Conservation (phyloP, 2,797 vertebrate genomes). For the Pangasius macronema region DNA sequence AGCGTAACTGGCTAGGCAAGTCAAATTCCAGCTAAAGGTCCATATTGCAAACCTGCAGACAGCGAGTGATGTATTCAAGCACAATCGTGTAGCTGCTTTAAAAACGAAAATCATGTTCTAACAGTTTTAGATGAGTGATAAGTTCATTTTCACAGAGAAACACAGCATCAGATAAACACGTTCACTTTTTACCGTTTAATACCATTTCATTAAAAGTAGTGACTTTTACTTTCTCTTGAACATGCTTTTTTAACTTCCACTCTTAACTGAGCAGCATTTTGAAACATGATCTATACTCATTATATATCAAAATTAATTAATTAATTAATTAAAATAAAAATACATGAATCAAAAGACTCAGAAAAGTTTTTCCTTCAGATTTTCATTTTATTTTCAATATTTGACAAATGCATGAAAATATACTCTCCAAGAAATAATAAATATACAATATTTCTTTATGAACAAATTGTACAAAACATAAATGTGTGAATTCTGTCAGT, state of each 20-base stretch:
- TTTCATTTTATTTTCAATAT: constrained; percentile 62
- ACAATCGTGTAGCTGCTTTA: not conserved
- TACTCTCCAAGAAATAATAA: constrained; percentile 94
- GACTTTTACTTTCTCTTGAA: not conserved
- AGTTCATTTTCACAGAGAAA: not conserved
- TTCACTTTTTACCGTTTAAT: not conserved
- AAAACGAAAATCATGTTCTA: not conserved
- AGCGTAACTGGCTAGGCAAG: not conserved
- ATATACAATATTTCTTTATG: constrained; percentile 94
- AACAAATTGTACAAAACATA: constrained; percentile 94
- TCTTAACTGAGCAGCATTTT: not conserved
- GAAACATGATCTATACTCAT: not conserved
- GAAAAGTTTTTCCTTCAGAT: not conserved
- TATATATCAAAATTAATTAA: not conserved
- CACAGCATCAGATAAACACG: not conserved
- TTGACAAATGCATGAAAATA: constrained; percentile 87
- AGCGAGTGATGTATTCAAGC: not conserved
- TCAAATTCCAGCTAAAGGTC: not conserved
- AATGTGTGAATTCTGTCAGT: constrained; percentile 76
- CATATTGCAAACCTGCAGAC: not conserved
- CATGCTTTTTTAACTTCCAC: no score
- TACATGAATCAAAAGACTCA: not conserved
- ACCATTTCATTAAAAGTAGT: not conserved
- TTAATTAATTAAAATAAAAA: not conserved
- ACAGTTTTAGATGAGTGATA: not conserved